Conservation (phyloP, 2,113 vertebrate species). For the Neotragus pygmaeus region DNA sequence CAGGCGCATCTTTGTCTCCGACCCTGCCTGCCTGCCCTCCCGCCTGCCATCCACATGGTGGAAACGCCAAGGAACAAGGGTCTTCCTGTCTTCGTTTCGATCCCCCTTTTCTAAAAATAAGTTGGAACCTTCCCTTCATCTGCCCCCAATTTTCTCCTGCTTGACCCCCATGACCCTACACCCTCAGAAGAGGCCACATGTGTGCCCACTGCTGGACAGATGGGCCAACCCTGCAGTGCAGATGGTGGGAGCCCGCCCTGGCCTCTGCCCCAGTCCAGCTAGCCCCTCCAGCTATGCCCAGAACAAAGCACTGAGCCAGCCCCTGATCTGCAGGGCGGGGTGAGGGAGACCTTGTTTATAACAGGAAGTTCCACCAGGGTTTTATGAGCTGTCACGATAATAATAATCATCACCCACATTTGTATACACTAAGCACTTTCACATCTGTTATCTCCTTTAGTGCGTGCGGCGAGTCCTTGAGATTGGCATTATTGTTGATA, state of each 20-base stretch:
- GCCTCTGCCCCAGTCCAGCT: slow-evolving; percentile 54
- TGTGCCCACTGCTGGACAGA: slow-evolving; percentile 84
- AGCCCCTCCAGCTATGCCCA: slow-evolving; percentile 50
- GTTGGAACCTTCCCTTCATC: slow-evolving; percentile 88
- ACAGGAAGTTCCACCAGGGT: neutral
- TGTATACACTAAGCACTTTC: neutral
- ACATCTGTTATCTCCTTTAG: neutral
- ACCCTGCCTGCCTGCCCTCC: neutral
- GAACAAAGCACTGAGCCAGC: slow-evolving; percentile 72
- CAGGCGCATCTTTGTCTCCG: neutral
- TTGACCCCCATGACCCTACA: slow-evolving; percentile 90
- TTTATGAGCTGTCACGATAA: slow-evolving; percentile 17
- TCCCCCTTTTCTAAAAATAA: slow-evolving; percentile 81
- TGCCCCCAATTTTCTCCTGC: slow-evolving; percentile 96
- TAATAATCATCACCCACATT: neutral
- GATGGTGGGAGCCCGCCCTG: slow-evolving; percentile 72
- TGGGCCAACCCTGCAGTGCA: slow-evolving; percentile 77
- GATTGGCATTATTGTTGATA: neutral
- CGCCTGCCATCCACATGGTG: slow-evolving; percentile 72
- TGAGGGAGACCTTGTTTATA: neutral
- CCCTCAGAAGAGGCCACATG: slow-evolving; percentile 85
- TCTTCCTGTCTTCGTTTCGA: slow-evolving; percentile 39
- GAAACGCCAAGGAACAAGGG: slow-evolving; percentile 74
- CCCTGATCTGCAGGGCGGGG: neutral
- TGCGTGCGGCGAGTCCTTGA: neutral